Evolutionary conservation across 2,888 invertebrate species (phyloP).

Genomic region (Aricia artaxerxes): DNA sequence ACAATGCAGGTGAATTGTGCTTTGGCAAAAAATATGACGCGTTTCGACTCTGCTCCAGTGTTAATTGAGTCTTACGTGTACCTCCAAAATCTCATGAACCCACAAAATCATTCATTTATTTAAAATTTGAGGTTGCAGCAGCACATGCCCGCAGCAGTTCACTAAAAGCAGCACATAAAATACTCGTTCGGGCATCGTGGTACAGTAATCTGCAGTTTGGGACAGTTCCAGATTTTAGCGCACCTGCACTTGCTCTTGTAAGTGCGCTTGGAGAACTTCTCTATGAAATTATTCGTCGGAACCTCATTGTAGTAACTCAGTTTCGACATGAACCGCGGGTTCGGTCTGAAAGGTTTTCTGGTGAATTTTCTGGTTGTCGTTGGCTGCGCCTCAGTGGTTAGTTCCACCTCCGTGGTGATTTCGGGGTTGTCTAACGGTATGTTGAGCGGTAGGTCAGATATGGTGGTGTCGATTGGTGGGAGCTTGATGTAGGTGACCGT

Average conservation of each 20-base stretch:
- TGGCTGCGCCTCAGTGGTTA: constrained; percentile 39
- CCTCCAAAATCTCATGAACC: no score
- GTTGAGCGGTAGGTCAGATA: background rate
- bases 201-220: constrained; percentile 70
- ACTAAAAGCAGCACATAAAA: constrained; percentile 73
- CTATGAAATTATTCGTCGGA: constrained; percentile 56
- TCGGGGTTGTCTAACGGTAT: constrained; percentile 3
- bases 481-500: constrained; percentile 61
- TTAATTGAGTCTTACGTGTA: no score
- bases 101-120: no score
- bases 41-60: no score
- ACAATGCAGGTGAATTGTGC: no score
- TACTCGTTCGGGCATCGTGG: constrained; percentile 72
- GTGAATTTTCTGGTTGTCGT: constrained; percentile 42
- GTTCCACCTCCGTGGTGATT: constrained; percentile 37
- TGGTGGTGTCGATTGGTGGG: constrained; percentile 45
- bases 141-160: background rate
- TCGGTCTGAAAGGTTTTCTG: constrained; percentile 44
- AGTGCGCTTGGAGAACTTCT: constrained; percentile 52
- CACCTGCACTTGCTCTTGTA: constrained; percentile 70
- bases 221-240: constrained; percentile 74
- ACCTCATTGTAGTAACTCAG: constrained; percentile 57
- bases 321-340: constrained; percentile 55
- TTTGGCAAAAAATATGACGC: no score
- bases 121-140: no score